phyloP scores from a whole-genome alignment of 1,140 invertebrate genomes.

The Cotesia vestalis region DNA sequence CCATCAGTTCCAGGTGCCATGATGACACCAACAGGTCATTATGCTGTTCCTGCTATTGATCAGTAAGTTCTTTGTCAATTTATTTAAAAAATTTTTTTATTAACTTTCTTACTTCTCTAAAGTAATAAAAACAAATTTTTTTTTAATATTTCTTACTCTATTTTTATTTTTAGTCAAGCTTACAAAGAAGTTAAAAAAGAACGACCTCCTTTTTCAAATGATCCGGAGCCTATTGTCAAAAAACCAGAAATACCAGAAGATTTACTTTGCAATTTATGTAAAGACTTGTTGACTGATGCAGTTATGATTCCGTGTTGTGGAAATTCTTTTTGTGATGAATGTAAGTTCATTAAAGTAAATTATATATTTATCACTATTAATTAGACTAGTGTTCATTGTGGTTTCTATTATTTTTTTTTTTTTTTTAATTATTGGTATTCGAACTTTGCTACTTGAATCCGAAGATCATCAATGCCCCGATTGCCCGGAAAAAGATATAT shows the following conservation, averaged over 20 bases:
- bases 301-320: slow-evolving; percentile 98
- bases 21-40: slow-evolving; percentile 91
- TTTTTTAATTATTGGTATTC: slow-evolving; percentile 74
- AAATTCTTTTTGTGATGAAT: slow-evolving; percentile 98
- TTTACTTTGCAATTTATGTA: slow-evolving; percentile 89
- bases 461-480: slow-evolving; percentile 95
- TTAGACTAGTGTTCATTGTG: too few species aligned
- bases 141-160: slow-evolving; percentile 38
- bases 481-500: slow-evolving; percentile 91
- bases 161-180: slow-evolving; percentile 72
- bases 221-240: slow-evolving; percentile 67
- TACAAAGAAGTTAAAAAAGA: slow-evolving; percentile 80
- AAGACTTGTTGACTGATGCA: slow-evolving; percentile 93
- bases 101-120: slow-evolving; percentile 1
- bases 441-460: slow-evolving; percentile 86
- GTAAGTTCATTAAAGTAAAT: slow-evolving; percentile 68
- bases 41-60: slow-evolving; percentile 91
- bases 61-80: slow-evolving; percentile 71
- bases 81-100: slow-evolving; percentile 14
- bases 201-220: slow-evolving; percentile 71
- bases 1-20: slow-evolving; percentile 90
- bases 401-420: slow-evolving; percentile 9
- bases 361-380: too few species aligned
- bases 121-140: slow-evolving; percentile 14
- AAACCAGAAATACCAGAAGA: slow-evolving; percentile 89